Evolutionary conservation across 1,140 invertebrate genomes (phyloP).

Genomic region (Sitodiplosis mosellana): DNA sequence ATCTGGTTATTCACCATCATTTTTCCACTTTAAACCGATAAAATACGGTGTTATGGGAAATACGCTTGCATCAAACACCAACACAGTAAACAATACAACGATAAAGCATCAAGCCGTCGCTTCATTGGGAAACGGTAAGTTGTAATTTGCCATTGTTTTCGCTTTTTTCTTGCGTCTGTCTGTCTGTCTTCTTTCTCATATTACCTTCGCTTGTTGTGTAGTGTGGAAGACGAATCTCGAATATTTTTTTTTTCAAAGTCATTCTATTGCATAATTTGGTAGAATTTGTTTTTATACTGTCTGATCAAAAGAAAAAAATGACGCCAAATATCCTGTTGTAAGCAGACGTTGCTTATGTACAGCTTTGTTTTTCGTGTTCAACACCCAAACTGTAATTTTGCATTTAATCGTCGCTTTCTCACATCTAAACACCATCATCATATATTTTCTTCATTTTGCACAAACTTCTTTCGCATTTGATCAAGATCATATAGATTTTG

Average conservation of each 20-base stretch:
- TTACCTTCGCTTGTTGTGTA: neutral
- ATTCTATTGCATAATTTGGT: neutral
- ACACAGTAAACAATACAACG: constrained; percentile 20
- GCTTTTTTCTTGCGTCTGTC: neutral
- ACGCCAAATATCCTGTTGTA: neutral
- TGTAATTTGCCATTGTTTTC: constrained; percentile 14
- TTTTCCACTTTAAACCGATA: constrained; percentile 77
- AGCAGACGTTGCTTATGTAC: neutral
- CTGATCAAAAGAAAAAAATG: no score
- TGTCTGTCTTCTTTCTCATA: neutral
- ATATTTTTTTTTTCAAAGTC: neutral
- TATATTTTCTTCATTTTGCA: no score
- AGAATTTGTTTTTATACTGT: neutral
- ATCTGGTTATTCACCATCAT: constrained; percentile 71
- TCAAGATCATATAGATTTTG: no score
- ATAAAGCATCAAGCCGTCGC: constrained; percentile 29
- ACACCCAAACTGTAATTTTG: no score
- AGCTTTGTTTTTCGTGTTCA: neutral
- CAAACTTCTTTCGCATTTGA: no score
- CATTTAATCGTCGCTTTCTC: no score
- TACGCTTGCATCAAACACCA: constrained; percentile 17
- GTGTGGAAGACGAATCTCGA: no score
- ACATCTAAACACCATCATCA: no score
- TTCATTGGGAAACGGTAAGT: constrained; percentile 40
- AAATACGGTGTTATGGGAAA: constrained; percentile 45